Evolutionary conservation across 2,888 invertebrate species (phyloP).

Genomic region (Oeneis ivallda): DNA sequence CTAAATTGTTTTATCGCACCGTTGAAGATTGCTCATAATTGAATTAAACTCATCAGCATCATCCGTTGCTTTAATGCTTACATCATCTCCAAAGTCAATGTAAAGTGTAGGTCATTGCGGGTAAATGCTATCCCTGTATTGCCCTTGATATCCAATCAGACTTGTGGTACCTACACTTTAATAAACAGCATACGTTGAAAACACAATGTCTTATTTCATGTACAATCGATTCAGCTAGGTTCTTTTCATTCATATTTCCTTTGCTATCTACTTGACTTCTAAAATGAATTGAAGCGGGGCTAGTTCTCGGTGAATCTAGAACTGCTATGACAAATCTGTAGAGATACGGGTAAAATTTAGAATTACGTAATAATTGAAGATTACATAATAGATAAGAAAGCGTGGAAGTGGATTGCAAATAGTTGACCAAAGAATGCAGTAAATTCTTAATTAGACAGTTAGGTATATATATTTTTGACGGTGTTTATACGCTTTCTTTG

Average conservation of each 20-base stretch:
- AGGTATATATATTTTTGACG: too few species aligned
- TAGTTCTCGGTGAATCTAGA: background rate
- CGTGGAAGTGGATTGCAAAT: constrained; percentile 3
- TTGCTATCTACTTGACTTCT: background rate
- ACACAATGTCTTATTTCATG: background rate
- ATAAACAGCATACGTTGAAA: constrained; percentile 1
- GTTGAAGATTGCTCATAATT: constrained; percentile 47
- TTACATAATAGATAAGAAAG: constrained; percentile 8
- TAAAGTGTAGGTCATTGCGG: constrained; percentile 27
- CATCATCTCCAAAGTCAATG: constrained; percentile 50
- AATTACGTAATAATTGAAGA: background rate
- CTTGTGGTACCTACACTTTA: constrained; percentile 9
- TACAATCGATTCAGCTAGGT: background rate
- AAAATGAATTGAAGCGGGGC: background rate
- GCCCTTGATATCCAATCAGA: constrained; percentile 39
- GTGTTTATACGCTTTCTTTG: too few species aligned
- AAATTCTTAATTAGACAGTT: background rate
- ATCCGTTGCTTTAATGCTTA: constrained; percentile 61
- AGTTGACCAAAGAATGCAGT: background rate
- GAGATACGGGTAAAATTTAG: background rate
- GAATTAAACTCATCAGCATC: constrained; percentile 58
- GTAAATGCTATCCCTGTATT: constrained; percentile 32
- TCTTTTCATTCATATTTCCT: background rate
- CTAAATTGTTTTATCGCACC: constrained; percentile 34
- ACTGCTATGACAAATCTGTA: background rate